Conservation (phyloP, 2,113 vertebrate genomes). For the Ictalurus furcatus region DNA sequence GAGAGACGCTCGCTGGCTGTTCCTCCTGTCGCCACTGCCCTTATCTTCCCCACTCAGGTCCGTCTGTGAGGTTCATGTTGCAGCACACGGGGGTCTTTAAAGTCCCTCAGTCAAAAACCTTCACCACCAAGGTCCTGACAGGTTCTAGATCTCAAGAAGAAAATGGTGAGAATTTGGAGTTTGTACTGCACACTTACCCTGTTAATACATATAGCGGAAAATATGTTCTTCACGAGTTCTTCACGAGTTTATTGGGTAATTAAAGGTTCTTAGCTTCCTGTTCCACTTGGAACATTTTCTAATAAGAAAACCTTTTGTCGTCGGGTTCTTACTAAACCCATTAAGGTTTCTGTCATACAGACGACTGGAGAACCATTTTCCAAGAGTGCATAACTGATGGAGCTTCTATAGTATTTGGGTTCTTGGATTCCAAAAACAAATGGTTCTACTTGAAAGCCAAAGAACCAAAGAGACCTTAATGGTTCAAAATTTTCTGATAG, state of each 20-base stretch:
- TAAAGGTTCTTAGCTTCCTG: neutral
- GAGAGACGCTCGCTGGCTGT: conserved; percentile 20
- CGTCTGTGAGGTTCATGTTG: conserved; percentile 40
- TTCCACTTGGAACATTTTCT: neutral
- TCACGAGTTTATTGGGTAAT: neutral
- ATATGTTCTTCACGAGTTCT: neutral
- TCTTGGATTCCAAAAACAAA: neutral
- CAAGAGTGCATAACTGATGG: neutral
- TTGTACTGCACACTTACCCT: neutral
- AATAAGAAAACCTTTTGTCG: neutral
- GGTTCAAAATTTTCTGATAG: neutral
- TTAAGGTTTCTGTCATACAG: neutral
- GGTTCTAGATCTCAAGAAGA: neutral
- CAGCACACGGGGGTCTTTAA: conserved; percentile 42
- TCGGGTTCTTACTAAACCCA: neutral
- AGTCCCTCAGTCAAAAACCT: conserved; percentile 31
- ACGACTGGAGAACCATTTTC: neutral
- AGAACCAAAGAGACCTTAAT: neutral
- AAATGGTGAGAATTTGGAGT: neutral
- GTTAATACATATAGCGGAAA: neutral
- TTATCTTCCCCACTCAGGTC: neutral
- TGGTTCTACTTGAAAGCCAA: neutral
- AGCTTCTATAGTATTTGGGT: neutral
- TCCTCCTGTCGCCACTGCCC: conserved; percentile 32
- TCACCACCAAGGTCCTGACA: neutral